Evolutionary conservation across 2,797 vertebrate genomes (phyloP).

Genomic region (Epinephelus awoara): DNA sequence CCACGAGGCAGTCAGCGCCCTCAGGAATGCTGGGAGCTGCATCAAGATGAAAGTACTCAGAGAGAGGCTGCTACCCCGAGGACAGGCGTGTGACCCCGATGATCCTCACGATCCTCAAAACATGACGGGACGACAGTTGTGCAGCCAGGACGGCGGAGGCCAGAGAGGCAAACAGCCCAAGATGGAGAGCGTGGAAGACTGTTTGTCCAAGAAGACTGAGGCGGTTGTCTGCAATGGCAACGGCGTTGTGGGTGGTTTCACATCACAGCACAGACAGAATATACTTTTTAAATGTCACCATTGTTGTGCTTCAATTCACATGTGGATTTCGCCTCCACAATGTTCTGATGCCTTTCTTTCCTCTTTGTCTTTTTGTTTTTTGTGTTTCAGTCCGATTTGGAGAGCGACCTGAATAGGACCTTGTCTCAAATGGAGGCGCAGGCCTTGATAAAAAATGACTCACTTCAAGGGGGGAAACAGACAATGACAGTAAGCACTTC

Average conservation of each 20-base stretch:
- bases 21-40: conserved; percentile 85
- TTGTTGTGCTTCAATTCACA: background rate
- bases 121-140: conserved; percentile 31
- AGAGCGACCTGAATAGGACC: conserved; percentile 42
- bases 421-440: conserved; percentile 65
- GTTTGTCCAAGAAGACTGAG: conserved; percentile 69
- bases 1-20: conserved; percentile 82
- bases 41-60: conserved; percentile 85
- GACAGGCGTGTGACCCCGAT: conserved; percentile 15
- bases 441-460: conserved; percentile 63
- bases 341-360: background rate
- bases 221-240: conserved; percentile 82
- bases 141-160: conserved; percentile 7
- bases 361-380: background rate
- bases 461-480: conserved; percentile 75
- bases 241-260: conserved; percentile 71
- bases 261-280: conserved; percentile 13
- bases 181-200: conserved; percentile 28
- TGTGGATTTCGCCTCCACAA: background rate
- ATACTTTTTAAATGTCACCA: background rate
- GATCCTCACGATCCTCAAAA: conserved; percentile 32
- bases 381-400: conserved; percentile 70
- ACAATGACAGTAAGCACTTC: conserved; percentile 84
- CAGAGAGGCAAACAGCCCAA: conserved; percentile 22
- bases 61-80: conserved; percentile 56